These are phyloP conservation scores for Diacarnus erythraeanus DNA, from an alignment of 37 sponge, comb jelly and placozoan genomes.

Conservation along the genomic window DNA sequence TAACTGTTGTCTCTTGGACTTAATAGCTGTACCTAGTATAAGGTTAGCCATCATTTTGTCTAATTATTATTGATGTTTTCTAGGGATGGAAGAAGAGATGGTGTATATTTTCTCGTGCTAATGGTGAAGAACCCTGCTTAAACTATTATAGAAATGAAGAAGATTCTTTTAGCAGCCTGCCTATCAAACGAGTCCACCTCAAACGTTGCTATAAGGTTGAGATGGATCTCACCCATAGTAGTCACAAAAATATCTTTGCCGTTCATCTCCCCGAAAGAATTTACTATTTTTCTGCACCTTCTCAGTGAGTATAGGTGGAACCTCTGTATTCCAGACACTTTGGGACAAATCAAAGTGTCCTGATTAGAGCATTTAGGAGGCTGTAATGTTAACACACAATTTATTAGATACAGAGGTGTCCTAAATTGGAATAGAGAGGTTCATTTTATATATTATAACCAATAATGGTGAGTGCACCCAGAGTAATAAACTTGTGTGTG, in stretches of 20 bases:
- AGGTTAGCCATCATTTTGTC: too few species aligned
- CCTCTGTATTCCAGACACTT: background rate
- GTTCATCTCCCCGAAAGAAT: slow-evolving; percentile 62
- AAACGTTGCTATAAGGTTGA: slow-evolving; percentile 41
- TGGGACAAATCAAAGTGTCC: background rate
- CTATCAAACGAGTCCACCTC: slow-evolving; percentile 47
- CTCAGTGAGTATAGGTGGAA: slow-evolving; percentile 39
- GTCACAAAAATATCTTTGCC: slow-evolving; percentile 59
- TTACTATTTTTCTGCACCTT: slow-evolving; percentile 69
- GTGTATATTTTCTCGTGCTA: slow-evolving; percentile 25
- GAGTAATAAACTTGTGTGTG: too few species aligned
- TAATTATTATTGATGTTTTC: too few species aligned
- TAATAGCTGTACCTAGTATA: too few species aligned
- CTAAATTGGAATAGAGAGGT: too few species aligned
- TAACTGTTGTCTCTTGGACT: too few species aligned
- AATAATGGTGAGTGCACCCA: background rate
- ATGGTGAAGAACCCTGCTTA: slow-evolving; percentile 18
- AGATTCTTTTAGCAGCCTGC: slow-evolving; percentile 1
- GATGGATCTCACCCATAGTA: slow-evolving; percentile 38
- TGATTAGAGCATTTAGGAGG: too few species aligned
- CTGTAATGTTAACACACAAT: too few species aligned
- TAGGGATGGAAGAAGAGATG: slow-evolving; percentile 57
- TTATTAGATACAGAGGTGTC: too few species aligned
- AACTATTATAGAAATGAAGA: slow-evolving; percentile 63
- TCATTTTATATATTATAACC: too few species aligned